Conservation (phyloP, 2,797 vertebrate genomes). For the Poecilia picta region DNA sequence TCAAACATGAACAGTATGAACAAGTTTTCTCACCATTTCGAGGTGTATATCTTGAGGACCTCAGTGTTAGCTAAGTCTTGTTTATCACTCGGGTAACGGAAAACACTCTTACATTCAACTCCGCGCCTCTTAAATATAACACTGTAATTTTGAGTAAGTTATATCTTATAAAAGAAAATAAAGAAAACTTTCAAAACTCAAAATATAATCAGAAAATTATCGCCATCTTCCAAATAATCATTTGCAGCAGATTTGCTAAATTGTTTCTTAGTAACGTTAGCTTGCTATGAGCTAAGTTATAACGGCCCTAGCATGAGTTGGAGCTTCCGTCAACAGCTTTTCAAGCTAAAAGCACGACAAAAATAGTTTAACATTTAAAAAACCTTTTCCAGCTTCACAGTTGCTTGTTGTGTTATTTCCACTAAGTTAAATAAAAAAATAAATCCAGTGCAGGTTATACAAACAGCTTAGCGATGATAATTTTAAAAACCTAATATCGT, state of each 20-base stretch:
- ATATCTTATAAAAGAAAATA: not conserved
- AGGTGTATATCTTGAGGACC: not conserved
- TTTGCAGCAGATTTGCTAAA: not conserved
- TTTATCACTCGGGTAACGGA: slow-evolving; percentile 38
- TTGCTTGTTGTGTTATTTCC: fast-evolving
- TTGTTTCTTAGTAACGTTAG: not conserved
- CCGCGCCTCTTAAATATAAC: not conserved
- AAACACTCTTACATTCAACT: not conserved
- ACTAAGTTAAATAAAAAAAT: fast-evolving
- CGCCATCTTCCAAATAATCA: not conserved
- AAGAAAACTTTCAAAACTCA: not conserved
- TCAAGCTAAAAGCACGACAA: slow-evolving; percentile 36
- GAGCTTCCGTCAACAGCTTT: slow-evolving; percentile 26
- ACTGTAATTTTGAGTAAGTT: fast-evolving
- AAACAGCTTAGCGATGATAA: fast-evolving
- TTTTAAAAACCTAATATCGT: not conserved
- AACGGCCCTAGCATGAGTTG: no score
- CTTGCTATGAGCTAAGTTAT: not conserved
- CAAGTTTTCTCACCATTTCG: slow-evolving; percentile 58
- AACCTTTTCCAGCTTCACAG: fast-evolving
- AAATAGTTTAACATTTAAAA: not conserved
- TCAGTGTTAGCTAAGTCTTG: slow-evolving; percentile 1
- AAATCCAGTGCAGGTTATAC: fast-evolving
- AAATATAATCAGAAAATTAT: not conserved
- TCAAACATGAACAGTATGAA: not conserved